Evolutionary conservation across 2,113 vertebrate species (phyloP).

Genomic region (Fukomys damarensis): DNA sequence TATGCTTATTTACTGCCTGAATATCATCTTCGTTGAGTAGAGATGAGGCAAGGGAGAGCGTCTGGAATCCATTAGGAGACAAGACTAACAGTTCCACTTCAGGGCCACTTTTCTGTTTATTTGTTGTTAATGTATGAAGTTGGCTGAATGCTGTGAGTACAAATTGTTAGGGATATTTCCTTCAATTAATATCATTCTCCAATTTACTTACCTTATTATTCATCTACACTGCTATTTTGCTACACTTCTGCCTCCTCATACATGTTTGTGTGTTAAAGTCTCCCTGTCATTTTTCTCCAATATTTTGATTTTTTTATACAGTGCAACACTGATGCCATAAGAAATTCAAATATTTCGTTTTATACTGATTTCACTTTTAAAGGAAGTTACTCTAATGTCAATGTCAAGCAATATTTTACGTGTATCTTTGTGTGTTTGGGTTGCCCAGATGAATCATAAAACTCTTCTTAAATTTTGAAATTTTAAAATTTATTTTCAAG

Average conservation of each 20-base stretch:
- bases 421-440: background rate
- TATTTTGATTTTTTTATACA: conserved; percentile 20
- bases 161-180: background rate
- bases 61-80: background rate
- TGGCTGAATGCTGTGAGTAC: background rate
- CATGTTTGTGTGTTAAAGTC: conserved; percentile 29
- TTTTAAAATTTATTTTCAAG: conserved; percentile 45
- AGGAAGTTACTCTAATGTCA: conserved; percentile 3
- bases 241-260: background rate
- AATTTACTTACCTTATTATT: background rate
- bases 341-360: background rate
- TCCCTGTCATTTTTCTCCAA: background rate
- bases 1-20: background rate
- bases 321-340: background rate
- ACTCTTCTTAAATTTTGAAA: conserved; percentile 33
- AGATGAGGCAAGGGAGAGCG: background rate
- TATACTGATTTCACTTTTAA: conserved; percentile 42
- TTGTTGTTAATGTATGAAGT: background rate
- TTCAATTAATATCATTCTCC: background rate
- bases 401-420: background rate
- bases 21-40: background rate
- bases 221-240: background rate
- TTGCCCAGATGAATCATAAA: conserved; percentile 1
- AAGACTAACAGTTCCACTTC: background rate
- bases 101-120: background rate